These are phyloP conservation scores for Ctenochaetus hawaiiensis DNA, from an alignment of 2,797 vertebrate species.

Conservation along the genomic window DNA sequence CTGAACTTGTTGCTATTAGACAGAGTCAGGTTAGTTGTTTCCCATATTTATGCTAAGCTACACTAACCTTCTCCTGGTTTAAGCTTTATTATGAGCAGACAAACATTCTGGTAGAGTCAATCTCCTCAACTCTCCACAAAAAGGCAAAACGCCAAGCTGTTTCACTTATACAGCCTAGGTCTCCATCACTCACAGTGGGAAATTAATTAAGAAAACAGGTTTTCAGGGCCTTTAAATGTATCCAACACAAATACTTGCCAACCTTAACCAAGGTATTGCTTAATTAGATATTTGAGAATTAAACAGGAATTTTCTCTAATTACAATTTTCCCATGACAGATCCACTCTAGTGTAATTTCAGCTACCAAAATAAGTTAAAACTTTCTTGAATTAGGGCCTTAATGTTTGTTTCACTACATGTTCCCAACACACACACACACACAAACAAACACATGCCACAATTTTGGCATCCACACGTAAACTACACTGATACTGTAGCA, in stretches of 20 bases:
- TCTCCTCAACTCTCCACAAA: too few relatives aligned
- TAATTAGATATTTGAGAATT: neutral
- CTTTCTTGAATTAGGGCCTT: neutral
- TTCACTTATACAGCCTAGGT: neutral
- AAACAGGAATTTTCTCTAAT: neutral
- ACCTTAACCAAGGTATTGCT: neutral
- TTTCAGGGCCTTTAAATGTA: conserved; percentile 2
- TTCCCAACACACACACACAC: conserved; percentile 15
- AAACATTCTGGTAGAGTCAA: too few relatives aligned
- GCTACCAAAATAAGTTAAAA: neutral
- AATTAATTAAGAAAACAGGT: neutral
- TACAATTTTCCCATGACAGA: neutral
- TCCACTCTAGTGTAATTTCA: neutral
- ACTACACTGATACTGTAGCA: conserved; percentile 18
- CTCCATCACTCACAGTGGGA: too few relatives aligned
- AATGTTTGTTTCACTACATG: conserved; percentile 17
- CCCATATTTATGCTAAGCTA: too few relatives aligned
- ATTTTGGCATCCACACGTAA: conserved; percentile 47
- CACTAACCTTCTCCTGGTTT: too few relatives aligned
- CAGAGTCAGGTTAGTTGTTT: too few relatives aligned
- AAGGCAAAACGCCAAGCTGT: neutral
- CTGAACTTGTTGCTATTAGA: too few relatives aligned
- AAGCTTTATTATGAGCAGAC: too few relatives aligned
- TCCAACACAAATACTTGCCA: neutral
- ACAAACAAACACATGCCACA: conserved; percentile 19